Conservation (phyloP, 2,888 invertebrate genomes). For the Epinotia nisella region DNA sequence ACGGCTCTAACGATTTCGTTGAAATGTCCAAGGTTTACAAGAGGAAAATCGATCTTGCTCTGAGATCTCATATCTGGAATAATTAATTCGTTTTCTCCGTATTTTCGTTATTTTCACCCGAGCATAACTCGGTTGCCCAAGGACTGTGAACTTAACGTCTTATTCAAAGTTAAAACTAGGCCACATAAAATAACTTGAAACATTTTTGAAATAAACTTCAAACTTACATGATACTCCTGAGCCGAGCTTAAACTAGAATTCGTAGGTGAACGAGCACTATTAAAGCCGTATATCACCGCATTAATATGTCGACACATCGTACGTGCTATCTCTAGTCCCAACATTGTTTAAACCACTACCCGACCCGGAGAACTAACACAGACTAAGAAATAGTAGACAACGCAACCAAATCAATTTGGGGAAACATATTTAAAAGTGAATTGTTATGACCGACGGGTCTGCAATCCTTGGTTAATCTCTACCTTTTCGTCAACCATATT, state of each 20-base stretch:
- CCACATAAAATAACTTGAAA: not conserved
- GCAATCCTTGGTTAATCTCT: too few relatives aligned
- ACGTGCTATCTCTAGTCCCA: constrained; percentile 14
- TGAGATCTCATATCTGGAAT: too few relatives aligned
- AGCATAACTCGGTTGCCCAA: too few relatives aligned
- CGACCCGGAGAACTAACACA: not conserved
- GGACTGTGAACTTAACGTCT: too few relatives aligned
- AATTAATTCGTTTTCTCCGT: too few relatives aligned
- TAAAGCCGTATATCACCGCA: constrained; percentile 24
- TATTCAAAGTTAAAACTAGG: not conserved
- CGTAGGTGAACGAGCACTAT: constrained; percentile 13
- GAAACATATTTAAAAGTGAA: too few relatives aligned
- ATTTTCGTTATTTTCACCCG: too few relatives aligned
- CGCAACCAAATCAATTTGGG: not conserved
- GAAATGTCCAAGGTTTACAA: too few relatives aligned
- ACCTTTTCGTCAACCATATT: too few relatives aligned
- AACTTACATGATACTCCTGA: constrained; percentile 6
- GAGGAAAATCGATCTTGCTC: too few relatives aligned
- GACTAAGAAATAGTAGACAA: not conserved
- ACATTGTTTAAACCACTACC: constrained; percentile 26
- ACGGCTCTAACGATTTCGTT: too few relatives aligned
- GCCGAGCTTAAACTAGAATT: constrained; percentile 13
- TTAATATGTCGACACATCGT: constrained; percentile 26
- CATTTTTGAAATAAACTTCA: constrained; percentile 13
- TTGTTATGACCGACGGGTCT: too few relatives aligned